Conservation (phyloP, 2,797 vertebrate species). For the Platyrinchus mystaceus region DNA sequence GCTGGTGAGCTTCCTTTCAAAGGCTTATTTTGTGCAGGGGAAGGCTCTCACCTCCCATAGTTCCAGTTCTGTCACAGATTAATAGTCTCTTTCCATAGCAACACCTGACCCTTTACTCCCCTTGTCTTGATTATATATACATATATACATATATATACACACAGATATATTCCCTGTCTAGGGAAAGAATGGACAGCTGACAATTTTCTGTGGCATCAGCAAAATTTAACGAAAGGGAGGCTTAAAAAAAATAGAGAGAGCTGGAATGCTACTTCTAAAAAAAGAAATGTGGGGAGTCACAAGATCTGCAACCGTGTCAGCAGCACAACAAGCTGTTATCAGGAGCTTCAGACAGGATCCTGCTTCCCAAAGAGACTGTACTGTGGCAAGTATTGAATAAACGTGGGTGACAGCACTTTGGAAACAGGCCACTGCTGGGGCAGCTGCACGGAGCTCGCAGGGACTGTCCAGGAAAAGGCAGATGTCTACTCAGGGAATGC, state of each 20-base stretch:
- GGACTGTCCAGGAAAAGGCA: not conserved
- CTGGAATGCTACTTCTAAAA: not conserved
- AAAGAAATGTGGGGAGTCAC: not conserved
- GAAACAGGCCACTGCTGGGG: not conserved
- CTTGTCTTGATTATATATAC: slow-evolving; percentile 28
- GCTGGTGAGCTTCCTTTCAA: not conserved
- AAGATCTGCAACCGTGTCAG: not conserved
- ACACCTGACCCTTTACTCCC: slow-evolving; percentile 36
- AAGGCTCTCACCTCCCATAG: not conserved
- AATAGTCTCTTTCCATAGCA: slow-evolving; percentile 48
- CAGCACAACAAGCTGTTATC: slow-evolving; percentile 24
- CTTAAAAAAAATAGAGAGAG: not conserved
- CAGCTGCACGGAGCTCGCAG: not conserved
- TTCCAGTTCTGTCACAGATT: not conserved
- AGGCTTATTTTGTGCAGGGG: not conserved
- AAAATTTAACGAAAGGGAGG: not conserved
- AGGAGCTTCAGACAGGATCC: not conserved
- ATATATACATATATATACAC: slow-evolving; percentile 12
- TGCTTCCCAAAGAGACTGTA: not conserved
- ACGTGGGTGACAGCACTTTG: not conserved
- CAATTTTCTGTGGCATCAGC: slow-evolving; percentile 15
- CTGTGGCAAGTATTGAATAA: not conserved
- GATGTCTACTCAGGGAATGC: not conserved
- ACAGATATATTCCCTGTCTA: not conserved
- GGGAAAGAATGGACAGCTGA: slow-evolving; percentile 16